These are phyloP conservation scores for Cephonodes hylas DNA, from an alignment of 2,888 invertebrate genomes.

Conservation along the genomic window DNA sequence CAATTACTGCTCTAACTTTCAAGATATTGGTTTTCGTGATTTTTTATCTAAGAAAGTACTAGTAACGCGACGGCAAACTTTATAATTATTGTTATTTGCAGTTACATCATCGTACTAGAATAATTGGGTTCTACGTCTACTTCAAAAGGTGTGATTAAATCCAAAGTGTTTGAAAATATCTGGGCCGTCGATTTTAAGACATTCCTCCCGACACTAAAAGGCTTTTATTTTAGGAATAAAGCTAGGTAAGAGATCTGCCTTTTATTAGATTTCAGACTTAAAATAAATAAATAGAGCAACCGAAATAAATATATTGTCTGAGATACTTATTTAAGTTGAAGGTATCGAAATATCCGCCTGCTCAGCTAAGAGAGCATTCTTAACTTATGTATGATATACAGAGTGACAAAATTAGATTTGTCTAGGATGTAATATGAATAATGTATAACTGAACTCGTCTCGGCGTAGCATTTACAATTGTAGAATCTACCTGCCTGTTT, in stretches of 20 bases:
- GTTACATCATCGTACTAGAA: no score
- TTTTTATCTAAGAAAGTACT: neutral
- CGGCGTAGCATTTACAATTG: slow-evolving; percentile 15
- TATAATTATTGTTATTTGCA: no score
- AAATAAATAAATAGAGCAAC: neutral
- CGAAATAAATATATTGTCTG: neutral
- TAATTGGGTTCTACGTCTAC: no score
- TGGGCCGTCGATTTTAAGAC: no score
- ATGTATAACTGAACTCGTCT: slow-evolving; percentile 11
- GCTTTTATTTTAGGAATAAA: no score
- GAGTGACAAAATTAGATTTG: slow-evolving; percentile 11
- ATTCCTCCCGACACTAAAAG: no score
- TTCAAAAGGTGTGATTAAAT: no score
- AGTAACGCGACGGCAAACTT: no score
- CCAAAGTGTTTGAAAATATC: no score
- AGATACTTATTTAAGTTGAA: neutral
- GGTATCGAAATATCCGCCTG: neutral
- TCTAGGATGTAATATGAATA: slow-evolving; percentile 13
- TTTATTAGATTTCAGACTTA: no score
- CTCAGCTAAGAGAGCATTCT: neutral
- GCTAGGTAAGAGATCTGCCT: no score
- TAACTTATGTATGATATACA: slow-evolving; percentile 10
- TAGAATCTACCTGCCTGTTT: slow-evolving; percentile 14
- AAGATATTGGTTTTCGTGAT: neutral
- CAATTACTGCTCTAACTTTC: slow-evolving; percentile 3